Percentiles rank a stretch among this genome's conserved stretches.
Evolutionary conservation across 2,113 vertebrate species (phyloP).

Genomic region (Columbina picui): DNA sequence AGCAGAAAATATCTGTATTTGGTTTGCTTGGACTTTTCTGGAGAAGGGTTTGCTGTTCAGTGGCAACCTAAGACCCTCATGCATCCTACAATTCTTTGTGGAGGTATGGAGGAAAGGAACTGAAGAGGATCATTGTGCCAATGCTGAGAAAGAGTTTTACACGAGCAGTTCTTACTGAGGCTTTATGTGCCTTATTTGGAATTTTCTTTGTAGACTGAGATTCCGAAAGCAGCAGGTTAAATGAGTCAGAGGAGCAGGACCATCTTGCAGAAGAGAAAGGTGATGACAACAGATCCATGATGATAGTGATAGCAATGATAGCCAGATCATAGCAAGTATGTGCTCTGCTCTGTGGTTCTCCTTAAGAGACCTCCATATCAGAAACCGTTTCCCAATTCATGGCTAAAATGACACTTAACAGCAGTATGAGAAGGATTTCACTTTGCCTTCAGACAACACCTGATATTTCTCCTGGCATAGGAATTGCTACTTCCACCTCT

Average conservation of each 20-base stretch:
- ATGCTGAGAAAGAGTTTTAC: neutral
- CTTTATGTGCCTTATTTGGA: neutral
- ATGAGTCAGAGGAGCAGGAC: neutral
- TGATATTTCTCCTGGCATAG: neutral
- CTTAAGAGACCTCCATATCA: neutral
- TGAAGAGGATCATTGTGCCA: neutral
- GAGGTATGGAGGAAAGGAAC: neutral
- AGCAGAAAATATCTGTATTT: neutral
- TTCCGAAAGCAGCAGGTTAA: neutral
- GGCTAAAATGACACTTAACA: neutral
- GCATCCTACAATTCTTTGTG: neutral
- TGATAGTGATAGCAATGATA: neutral
- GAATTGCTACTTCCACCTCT: neutral
- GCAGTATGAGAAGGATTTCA: neutral
- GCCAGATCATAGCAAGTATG: neutral
- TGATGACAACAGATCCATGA: accelerated
- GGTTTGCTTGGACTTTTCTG: neutral
- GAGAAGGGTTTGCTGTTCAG: neutral
- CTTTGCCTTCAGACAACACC: neutral
- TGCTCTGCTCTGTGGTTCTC: neutral
- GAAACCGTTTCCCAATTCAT: neutral
- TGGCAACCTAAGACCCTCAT: neutral
- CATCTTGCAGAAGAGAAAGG: neutral
- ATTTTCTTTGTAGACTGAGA: neutral
- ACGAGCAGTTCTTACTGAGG: neutral